A percentile compares a stretch with the other conserved stretches of the same genome.
phyloP scores from a whole-genome alignment of 2,888 invertebrate genomes.

The Melitaea athalia region DNA sequence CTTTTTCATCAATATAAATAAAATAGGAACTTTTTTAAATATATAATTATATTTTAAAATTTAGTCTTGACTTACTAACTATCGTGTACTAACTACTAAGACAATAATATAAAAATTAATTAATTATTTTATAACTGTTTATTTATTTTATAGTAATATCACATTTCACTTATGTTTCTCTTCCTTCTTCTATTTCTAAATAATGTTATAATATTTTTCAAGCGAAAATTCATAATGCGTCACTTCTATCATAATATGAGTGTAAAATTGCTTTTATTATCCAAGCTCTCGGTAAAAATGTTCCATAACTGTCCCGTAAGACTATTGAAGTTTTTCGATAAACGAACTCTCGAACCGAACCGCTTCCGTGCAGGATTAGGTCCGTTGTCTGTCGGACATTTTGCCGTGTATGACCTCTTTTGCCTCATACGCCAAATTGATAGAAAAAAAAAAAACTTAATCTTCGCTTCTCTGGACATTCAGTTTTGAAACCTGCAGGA shows the following conservation, averaged over 20 bases:
- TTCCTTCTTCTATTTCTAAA: no score
- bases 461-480: slow-evolving; percentile 1
- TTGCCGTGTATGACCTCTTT: background rate
- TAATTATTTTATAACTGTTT: no score
- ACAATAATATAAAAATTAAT: no score
- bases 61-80: no score
- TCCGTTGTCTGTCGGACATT: slow-evolving; percentile 8
- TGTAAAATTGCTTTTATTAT: slow-evolving; percentile 4
- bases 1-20: no score
- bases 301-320: slow-evolving; percentile 15
- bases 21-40: no score
- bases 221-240: background rate
- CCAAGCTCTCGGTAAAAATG: background rate
- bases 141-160: no score
- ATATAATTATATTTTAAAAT: no score
- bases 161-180: no score
- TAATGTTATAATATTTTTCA: no score
- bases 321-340: slow-evolving; percentile 36
- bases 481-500: background rate
- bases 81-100: no score
- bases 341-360: slow-evolving; percentile 35
- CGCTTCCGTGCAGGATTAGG: slow-evolving; percentile 18
- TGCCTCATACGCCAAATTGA: slow-evolving; percentile 4
- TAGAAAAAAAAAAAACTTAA: background rate
- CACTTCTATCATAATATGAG: background rate